Base-by-base conservation (phyloP, 2,113 vertebrate species). In the Pseudopipra pipra region DNA sequence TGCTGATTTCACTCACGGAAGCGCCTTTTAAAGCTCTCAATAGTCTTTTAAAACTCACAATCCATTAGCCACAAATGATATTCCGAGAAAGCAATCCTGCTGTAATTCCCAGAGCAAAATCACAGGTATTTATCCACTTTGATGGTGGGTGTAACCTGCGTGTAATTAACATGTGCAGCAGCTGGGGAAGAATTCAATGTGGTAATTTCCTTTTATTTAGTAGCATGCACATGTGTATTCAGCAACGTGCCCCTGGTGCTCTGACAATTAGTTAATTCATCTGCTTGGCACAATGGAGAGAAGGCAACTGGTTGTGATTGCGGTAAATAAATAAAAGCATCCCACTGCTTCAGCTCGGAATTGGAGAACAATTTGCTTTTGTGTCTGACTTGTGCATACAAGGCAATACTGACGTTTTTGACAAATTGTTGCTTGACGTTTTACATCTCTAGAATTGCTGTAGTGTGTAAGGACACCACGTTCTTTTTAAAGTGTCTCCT, bases 121-220 rank as follows among this genome's bases (percentile, higher is more conserved):
- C 61, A 66, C 43, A 72, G 75, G 63, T 95, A 67, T 94, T 95
- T 91, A 80, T 77, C 51, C 3, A 8, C 76, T 39, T 11, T 72
- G 70, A 54, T 63, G 22, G 46, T 87, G 67, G 62, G 52, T 81
- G 59, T 86, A 58, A 67, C 80, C 74, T 59, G 22, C 18, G 24
- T 71, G 16, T 95, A 77, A 94, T 93, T 87, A 92, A 35, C 7
- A 3, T 5, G 15, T 55, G 28, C n/a, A 82, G 46, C 0, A 2
- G 33, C 78, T 80, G 85, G 46, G 62, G 66, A 81, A 72, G 78
- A 75, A 78, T 65, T 85, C 8, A 1, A 27, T 63, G 80, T 46
- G 71, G 70, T 82, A 51, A 87, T 96, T 96, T 91, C 67, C 92
- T 93, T 95, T 95, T 74, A 93, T 95, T 95, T 75, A 81, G 59